Base-by-base conservation (phyloP, 2,113 vertebrate species). In the Excalfactoria chinensis region DNA sequence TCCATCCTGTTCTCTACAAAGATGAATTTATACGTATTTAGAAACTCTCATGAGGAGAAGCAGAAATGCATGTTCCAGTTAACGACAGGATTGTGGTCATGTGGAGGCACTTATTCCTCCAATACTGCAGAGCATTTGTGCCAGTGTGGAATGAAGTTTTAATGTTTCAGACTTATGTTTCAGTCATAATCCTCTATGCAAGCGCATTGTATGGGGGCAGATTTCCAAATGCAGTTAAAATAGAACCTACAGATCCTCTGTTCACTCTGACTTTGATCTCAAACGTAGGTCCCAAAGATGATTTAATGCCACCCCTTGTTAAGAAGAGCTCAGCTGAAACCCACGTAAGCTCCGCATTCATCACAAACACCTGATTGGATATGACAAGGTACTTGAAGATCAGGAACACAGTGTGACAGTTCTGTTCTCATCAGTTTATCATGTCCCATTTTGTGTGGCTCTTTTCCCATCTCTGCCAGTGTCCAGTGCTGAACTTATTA, bases 11-110 rank as follows among this genome's bases (percentile, higher is more conserved):
- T 43, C 35, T 79, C 46, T 60, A 62, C 32, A 83, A 77, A 91
- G 37, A 68, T 71, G 51, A 77, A 43, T 86, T 86, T 78, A 78
- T 91, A 35, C 32, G 6, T 93, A 73, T 85, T 92, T 92, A 88
- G 51, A 84, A 79, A 75, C 35, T 75, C 44, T 81, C 30, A 66
- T 43, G 62, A 88, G 63, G 81, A 79, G 48, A 44, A 76, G 51
- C 58, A 81, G 62, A 74, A 84, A 59, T 64, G 7, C 46, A 9
- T 55, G 18, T 71, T 86, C 41, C 90, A 88, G 58, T 59, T 48
- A 49, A 63, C 40, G 82, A 81, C 26, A 35, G 28, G 17, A 53
- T 51, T 30, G 1, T 67, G 67, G 14, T 18, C 40, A 37, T 83
- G 88, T 77, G 22, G 25, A 60, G 22, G 51, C 10, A 21, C 19